Evolutionary conservation across 2,888 invertebrate species (phyloP).

Genomic region (Sinelater perroti): DNA sequence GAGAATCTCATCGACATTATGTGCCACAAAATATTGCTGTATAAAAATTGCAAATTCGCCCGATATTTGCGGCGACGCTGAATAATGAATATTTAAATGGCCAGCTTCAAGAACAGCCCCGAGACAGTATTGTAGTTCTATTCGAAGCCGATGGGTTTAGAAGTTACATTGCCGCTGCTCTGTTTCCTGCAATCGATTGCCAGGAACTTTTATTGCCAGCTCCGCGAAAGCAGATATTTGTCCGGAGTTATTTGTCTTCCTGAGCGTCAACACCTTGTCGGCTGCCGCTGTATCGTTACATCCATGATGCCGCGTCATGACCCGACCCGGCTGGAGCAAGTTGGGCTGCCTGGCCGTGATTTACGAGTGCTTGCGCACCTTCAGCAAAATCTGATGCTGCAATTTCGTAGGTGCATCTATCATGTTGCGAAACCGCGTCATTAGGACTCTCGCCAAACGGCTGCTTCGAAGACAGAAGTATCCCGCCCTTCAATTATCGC

Average conservation of each 20-base stretch:
- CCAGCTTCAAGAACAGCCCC: too few relatives aligned
- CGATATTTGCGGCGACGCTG: too few relatives aligned
- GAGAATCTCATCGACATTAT: too few relatives aligned
- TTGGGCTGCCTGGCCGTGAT: conserved; percentile 10
- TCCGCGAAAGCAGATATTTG: conserved; percentile 2
- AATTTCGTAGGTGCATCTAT: conserved; percentile 8
- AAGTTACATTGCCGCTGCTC: too few relatives aligned
- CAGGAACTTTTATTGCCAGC: not conserved
- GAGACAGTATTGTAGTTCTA: too few relatives aligned
- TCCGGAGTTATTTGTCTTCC: conserved; percentile 12
- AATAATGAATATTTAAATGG: too few relatives aligned
- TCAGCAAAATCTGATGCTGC: conserved; percentile 10
- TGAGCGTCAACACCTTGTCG: conserved; percentile 13
- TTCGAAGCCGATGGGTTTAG: too few relatives aligned
- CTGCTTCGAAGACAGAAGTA: not conserved
- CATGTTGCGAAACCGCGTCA: not conserved
- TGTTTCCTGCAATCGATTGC: not conserved
- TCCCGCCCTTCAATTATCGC: too few relatives aligned
- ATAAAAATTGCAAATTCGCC: too few relatives aligned
- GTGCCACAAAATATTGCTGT: too few relatives aligned
- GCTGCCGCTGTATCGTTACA: conserved; percentile 12
- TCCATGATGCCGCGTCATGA: conserved; percentile 14
- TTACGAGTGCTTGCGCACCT: conserved; percentile 7
- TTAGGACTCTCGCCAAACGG: conserved; percentile 1
- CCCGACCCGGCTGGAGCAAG: conserved; percentile 16